These are phyloP conservation scores for Cyanistes caeruleus DNA, from an alignment of 2,113 vertebrate species.

Conservation along the genomic window DNA sequence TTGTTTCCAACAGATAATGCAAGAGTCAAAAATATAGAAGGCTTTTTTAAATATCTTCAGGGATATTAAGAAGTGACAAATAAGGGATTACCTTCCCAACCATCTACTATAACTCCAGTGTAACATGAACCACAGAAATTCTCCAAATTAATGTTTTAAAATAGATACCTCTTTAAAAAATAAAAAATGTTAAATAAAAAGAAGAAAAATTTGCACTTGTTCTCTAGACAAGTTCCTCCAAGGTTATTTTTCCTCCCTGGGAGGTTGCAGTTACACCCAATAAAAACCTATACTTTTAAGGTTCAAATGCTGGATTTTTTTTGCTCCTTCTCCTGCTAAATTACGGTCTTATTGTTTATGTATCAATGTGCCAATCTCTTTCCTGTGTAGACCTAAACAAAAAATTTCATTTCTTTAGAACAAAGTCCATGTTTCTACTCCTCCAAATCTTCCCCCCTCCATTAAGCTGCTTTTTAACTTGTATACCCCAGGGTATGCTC, in stretches of 20 bases:
- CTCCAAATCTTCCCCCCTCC: not conserved
- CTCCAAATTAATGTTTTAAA: not conserved
- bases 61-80: not conserved
- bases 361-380: not conserved
- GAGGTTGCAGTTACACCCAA: not conserved
- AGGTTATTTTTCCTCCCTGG: not conserved
- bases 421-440: not conserved
- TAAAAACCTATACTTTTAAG: not conserved
- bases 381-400: not conserved
- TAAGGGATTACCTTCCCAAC: not conserved
- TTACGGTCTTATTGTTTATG: not conserved
- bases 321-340: not conserved
- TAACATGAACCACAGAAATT: not conserved
- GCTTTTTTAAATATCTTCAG: not conserved
- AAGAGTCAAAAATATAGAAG: not conserved
- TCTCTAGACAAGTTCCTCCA: not conserved
- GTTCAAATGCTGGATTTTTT: not conserved
- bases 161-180: not conserved
- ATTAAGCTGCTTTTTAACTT: not conserved
- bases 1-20: not conserved
- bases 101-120: not conserved
- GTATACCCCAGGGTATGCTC: not conserved
- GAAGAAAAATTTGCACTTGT: not conserved
- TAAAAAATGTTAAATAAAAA: not conserved
- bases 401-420: not conserved